Evolutionary conservation across 2,888 invertebrate species (phyloP).

Genomic region (Stegophylla sp.): DNA sequence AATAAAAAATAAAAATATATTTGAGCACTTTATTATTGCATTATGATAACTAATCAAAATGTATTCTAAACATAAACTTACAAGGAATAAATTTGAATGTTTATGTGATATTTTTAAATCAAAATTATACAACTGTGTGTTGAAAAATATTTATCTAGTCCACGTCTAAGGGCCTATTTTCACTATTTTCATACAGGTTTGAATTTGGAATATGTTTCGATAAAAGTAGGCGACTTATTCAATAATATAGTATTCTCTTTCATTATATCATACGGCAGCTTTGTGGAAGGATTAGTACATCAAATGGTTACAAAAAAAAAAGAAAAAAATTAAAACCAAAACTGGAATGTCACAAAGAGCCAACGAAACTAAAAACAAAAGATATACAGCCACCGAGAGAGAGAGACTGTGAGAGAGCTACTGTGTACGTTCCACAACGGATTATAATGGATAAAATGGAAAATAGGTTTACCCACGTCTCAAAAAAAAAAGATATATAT

Average conservation of each 20-base stretch:
- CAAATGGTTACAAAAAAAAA: background rate
- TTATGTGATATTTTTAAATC: background rate
- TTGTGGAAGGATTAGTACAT: too few relatives aligned
- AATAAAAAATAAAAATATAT: background rate
- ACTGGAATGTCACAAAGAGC: background rate
- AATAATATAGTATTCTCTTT: too few relatives aligned
- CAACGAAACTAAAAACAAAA: too few relatives aligned
- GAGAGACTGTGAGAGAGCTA: background rate
- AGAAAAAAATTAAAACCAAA: background rate
- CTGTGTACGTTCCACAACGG: background rate
- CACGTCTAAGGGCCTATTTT: background rate
- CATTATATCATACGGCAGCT: too few relatives aligned
- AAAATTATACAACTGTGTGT: background rate
- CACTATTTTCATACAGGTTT: too few relatives aligned
- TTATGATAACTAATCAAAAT: background rate
- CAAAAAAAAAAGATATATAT: background rate
- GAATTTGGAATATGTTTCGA: too few relatives aligned
- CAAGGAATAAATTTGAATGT: background rate
- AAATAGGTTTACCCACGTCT: constrained; percentile 11
- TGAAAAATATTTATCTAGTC: background rate
- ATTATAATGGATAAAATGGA: constrained; percentile 7
- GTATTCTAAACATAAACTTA: background rate
- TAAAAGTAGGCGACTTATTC: too few relatives aligned
- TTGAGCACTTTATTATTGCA: too few relatives aligned
- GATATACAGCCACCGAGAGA: background rate